A percentile compares a stretch with the other conserved stretches of the same genome.
Conservation (phyloP, 2,888 invertebrate species). For the Oligia latruncula region DNA sequence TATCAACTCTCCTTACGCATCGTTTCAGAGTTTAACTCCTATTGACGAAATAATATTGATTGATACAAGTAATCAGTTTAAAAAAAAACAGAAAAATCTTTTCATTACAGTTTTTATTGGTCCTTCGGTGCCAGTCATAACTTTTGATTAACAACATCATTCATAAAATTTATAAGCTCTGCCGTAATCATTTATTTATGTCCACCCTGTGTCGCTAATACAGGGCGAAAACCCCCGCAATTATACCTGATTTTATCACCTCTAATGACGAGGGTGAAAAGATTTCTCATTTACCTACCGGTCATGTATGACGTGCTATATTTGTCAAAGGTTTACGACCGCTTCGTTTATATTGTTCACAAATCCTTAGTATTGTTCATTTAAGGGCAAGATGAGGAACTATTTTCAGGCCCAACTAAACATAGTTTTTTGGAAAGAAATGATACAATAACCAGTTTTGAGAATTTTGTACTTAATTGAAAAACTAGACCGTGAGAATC, state of each 20-base stretch:
- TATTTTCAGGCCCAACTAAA: background rate
- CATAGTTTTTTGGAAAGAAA: background rate
- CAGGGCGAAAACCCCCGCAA: background rate
- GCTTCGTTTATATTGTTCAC: slow-evolving; percentile 72
- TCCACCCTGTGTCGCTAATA: background rate
- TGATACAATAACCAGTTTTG: background rate
- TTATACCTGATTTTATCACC: slow-evolving; percentile 36
- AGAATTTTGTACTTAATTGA: background rate
- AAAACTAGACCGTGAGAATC: background rate
- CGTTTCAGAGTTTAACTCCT: too few relatives aligned
- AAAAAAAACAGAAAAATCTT: background rate
- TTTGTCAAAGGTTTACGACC: slow-evolving; percentile 66
- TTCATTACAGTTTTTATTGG: background rate
- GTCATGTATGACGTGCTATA: slow-evolving; percentile 43
- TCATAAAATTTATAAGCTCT: background rate
- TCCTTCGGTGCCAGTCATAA: slow-evolving; percentile 8
- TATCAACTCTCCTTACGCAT: background rate
- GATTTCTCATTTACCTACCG: slow-evolving; percentile 41
- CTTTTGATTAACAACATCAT: slow-evolving; percentile 12
- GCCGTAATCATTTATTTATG: slow-evolving; percentile 35
- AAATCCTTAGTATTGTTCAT: slow-evolving; percentile 72
- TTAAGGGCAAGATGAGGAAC: slow-evolving; percentile 59
- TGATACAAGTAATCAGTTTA: background rate
- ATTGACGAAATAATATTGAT: background rate
- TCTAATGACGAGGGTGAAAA: slow-evolving; percentile 48